Percentiles rank a stretch among this genome's conserved stretches.
These are phyloP conservation scores for Nipponacmea schrenckii DNA, from an alignment of 2,888 invertebrate species.

Conservation along the genomic window DNA sequence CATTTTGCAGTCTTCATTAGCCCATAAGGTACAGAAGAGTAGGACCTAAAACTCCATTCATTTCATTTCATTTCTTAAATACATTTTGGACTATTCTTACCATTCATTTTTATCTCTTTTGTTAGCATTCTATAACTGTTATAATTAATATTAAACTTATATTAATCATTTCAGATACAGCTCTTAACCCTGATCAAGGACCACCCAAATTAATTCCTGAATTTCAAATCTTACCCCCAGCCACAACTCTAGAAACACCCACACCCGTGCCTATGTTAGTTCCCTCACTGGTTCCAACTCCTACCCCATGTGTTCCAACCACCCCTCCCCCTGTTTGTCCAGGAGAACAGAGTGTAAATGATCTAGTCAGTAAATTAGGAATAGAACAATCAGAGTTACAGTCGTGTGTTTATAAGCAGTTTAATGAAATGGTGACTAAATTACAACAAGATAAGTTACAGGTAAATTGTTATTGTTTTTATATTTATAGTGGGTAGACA, in stretches of 20 bases:
- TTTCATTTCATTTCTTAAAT: too few species aligned
- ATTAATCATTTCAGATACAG: constrained; percentile 17
- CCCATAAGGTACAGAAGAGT: too few species aligned
- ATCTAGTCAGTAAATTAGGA: constrained; percentile 12
- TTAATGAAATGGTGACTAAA: constrained; percentile 27
- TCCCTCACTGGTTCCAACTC: constrained; percentile 38
- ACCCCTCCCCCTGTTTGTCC: constrained; percentile 16
- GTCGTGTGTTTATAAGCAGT: constrained; percentile 29
- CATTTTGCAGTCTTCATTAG: too few species aligned
- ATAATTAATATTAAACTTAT: background rate
- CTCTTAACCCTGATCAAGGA: constrained; percentile 38
- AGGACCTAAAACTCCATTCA: too few species aligned
- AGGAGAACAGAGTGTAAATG: constrained; percentile 7
- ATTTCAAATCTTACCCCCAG: constrained; percentile 52
- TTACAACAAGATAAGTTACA: constrained; percentile 32
- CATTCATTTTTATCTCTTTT: too few species aligned
- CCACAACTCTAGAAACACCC: constrained; percentile 43
- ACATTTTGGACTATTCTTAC: too few species aligned
- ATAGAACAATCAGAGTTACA: constrained; percentile 24
- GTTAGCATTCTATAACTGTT: background rate
- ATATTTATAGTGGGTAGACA: background rate
- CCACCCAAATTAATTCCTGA: constrained; percentile 32
- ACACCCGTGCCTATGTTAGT: constrained; percentile 53
- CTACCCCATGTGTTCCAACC: constrained; percentile 19
- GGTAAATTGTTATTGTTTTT: constrained; percentile 17